Conservation (phyloP, 2,797 vertebrate genomes). For the Enteromius unitaeniatus region DNA sequence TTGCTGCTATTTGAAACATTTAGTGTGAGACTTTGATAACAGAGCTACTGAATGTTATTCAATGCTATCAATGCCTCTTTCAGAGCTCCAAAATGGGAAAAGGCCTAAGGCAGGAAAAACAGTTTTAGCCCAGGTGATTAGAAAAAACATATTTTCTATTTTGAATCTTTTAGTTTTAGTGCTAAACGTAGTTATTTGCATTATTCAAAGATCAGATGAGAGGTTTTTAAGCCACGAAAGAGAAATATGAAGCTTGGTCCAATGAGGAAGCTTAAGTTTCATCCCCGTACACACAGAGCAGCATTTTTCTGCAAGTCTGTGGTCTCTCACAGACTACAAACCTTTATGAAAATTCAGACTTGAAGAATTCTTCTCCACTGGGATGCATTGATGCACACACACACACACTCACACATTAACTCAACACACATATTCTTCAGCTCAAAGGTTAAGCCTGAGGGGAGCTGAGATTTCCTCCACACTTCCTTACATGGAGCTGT, state of each 20-base stretch:
- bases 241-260: slow-evolving; percentile 1
- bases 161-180: slow-evolving; percentile 14
- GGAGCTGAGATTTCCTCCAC: slow-evolving; percentile 25
- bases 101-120: not conserved
- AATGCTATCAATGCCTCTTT: not conserved
- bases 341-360: slow-evolving; percentile 24
- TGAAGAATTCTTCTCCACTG: slow-evolving; percentile 25
- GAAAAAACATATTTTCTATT: not conserved
- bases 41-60: slow-evolving; percentile 6
- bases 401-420: slow-evolving; percentile 7
- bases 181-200: slow-evolving; percentile 20
- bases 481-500: slow-evolving; percentile 8
- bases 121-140: not conserved
- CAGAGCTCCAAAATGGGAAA: not conserved
- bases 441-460: slow-evolving; percentile 19
- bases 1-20: not conserved
- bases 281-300: slow-evolving; percentile 19
- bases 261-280: slow-evolving; percentile 25
- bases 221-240: slow-evolving; percentile 20
- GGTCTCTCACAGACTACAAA: slow-evolving; percentile 21
- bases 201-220: slow-evolving; percentile 15
- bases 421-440: not conserved
- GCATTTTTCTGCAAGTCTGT: slow-evolving; percentile 36
- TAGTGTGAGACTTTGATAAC: not conserved
- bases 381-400: slow-evolving; percentile 10